Evolutionary conservation across 2,113 vertebrate genomes (phyloP).

Genomic region (Loxodonta africana): DNA sequence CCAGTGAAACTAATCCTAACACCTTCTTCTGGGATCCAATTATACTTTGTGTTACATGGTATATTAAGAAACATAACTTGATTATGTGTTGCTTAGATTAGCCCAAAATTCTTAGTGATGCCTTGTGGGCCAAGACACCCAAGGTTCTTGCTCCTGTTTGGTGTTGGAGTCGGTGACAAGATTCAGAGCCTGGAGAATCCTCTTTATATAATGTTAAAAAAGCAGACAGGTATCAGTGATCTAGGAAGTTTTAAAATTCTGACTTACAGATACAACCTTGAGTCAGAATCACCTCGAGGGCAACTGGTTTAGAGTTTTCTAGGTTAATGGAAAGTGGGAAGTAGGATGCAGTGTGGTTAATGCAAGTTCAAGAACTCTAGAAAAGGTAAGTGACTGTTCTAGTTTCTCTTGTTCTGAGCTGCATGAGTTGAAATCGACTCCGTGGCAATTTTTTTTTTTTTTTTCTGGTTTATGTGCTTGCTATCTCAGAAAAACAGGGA

Average conservation of each 20-base stretch:
- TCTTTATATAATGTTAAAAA: not conserved
- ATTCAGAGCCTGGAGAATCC: not conserved
- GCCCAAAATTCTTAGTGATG: not conserved
- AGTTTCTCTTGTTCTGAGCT: too few species aligned
- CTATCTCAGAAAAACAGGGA: not conserved
- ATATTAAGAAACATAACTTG: not conserved
- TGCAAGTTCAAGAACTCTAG: too few species aligned
- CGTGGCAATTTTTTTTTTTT: too few species aligned
- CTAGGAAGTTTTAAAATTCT: not conserved
- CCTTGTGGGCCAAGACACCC: not conserved
- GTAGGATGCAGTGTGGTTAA: too few species aligned
- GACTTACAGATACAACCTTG: not conserved
- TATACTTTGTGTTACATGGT: not conserved
- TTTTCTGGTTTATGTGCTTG: not conserved
- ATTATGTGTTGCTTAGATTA: not conserved
- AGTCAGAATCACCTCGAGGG: too few species aligned
- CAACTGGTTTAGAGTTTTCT: too few species aligned
- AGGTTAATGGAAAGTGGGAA: too few species aligned
- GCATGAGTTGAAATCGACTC: too few species aligned
- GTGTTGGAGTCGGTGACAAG: not conserved
- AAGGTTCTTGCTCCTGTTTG: not conserved
- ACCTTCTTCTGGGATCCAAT: not conserved
- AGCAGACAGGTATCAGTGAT: not conserved
- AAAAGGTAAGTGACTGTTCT: too few species aligned
- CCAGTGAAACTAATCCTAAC: not conserved